A percentile compares a stretch with the other conserved stretches of the same genome.
These are phyloP conservation scores for Diaphora mendica DNA, from an alignment of 2,888 invertebrate species.

Conservation along the genomic window DNA sequence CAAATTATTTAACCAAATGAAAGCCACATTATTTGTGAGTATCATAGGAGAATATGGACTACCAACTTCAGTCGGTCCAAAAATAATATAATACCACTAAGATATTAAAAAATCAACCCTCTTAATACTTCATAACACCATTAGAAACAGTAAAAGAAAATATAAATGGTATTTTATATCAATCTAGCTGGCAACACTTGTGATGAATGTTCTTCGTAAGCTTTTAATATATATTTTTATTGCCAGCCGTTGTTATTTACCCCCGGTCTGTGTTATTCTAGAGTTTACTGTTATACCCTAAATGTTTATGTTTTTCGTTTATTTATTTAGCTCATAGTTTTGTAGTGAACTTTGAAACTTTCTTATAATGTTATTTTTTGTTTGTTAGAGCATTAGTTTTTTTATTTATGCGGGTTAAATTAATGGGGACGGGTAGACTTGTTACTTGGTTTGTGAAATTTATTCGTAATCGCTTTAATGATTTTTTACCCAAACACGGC, in stretches of 20 bases:
- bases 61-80: neutral
- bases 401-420: neutral
- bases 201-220: slow-evolving; percentile 62
- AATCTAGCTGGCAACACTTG: slow-evolving; percentile 66
- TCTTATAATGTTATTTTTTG: slow-evolving; percentile 8
- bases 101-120: slow-evolving; percentile 47
- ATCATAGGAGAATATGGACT: neutral
- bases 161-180: slow-evolving; percentile 66
- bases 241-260: slow-evolving; percentile 49
- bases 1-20: no score
- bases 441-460: neutral
- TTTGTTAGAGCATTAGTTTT: neutral
- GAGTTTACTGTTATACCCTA: slow-evolving; percentile 49
- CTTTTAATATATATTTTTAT: slow-evolving; percentile 72
- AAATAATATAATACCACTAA: neutral
- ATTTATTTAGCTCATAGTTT: slow-evolving; percentile 32
- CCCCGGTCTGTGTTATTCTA: slow-evolving; percentile 32
- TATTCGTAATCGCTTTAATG: neutral
- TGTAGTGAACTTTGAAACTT: neutral
- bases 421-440: neutral
- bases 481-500: no score
- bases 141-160: slow-evolving; percentile 52
- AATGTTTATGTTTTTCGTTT: slow-evolving; percentile 43
- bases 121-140: slow-evolving; percentile 24
- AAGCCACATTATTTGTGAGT: no score